Base-by-base conservation (phyloP, 1,140 invertebrate genomes). In the Polypedilum pembai region DNA sequence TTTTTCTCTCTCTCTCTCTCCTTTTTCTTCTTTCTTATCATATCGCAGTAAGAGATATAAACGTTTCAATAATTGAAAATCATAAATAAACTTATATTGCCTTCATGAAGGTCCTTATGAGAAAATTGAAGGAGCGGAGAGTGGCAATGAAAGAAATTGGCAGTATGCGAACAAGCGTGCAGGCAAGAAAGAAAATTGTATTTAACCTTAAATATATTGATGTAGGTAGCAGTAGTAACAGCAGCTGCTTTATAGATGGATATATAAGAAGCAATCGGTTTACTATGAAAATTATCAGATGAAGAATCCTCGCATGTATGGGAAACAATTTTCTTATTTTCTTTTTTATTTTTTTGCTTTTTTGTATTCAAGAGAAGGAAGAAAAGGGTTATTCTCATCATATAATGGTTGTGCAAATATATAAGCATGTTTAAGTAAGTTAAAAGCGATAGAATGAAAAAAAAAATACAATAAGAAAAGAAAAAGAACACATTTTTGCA, bases 371-470 rank as follows among this genome's bases (percentile, higher is more conserved):
- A 56, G 12, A 56, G 45, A 56, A 45, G 45, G 0, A 56, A n/a
- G 4, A 56, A 56, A 56, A 56, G 45, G 45, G n/a, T 33, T 33
- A 33, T 33, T 33, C 24, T 33, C 24, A 33, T 33, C 24, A 33
- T 33, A 33, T 33, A 33, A 33, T 33, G 24, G 24, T 56, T n/a
- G 12, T n/a, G 45, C n/a, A 56, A 15, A 56, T 56, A n/a, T 56
- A 56, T n/a, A 12, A 56, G n/a, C 15, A 56, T 56, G 24, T 33
- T 33, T n/a, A 56, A 56, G 12, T 56, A 56, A 56, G 45, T 56
- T 56, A n/a, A 56, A 56, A 56, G 45, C 45, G 45, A 56, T 56
- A 56, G 45, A 56, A 56, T 56, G 45, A 56, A 56, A 56, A 56
- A 56, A 56, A 12, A 56, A 56, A 56, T n/a, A 56, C 45, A 56